phyloP scores from a whole-genome alignment of 2,888 invertebrate species.

The Metacarcinus magister region DNA sequence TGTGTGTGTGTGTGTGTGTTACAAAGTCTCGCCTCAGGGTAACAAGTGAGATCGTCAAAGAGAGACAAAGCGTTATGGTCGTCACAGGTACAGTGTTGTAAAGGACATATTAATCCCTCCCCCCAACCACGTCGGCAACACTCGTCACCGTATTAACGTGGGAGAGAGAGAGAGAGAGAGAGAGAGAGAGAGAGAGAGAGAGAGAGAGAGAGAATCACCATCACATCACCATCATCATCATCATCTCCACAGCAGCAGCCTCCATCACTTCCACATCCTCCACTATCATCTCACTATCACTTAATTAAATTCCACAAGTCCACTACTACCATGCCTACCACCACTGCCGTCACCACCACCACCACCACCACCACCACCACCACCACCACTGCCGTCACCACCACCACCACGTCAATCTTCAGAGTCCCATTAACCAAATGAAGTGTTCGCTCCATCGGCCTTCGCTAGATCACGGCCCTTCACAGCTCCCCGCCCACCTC shows the following conservation, averaged over 20 bases:
- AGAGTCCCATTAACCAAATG: constrained; percentile 8
- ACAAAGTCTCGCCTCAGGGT: background rate
- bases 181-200: constrained; percentile 37
- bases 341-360: background rate
- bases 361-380: background rate
- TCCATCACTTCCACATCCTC: no score
- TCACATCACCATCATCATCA: background rate
- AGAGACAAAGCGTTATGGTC: background rate
- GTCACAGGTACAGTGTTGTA: background rate
- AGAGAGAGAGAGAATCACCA: background rate
- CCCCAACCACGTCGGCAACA: no score
- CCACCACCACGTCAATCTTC: background rate
- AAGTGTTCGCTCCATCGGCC: background rate
- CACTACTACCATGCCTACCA: background rate
- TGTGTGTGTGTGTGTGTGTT: background rate
- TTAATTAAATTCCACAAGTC: background rate
- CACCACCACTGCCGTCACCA: background rate
- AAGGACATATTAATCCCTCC: background rate
- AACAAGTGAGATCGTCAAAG: background rate
- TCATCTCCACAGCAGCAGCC: no score
- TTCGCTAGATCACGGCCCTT: constrained; percentile 15
- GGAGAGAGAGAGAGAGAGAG: constrained; percentile 61
- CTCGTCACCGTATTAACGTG: background rate
- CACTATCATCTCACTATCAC: no score
- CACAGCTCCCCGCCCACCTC: constrained; percentile 30